Conservation (phyloP, 2,113 vertebrate genomes). For the Heterotilapia buettikoferi region DNA sequence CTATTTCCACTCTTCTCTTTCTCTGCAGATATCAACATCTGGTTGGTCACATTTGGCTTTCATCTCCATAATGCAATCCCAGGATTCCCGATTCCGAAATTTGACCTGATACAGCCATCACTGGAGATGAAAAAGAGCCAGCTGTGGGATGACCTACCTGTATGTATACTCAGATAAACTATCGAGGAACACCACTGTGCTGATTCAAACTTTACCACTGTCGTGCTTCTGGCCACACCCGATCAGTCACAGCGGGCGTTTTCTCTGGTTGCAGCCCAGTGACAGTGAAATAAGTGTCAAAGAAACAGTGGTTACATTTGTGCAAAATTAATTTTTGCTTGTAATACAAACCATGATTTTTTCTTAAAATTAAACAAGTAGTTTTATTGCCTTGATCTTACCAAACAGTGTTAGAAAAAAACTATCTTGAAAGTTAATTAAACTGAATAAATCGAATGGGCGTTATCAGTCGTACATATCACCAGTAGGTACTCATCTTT, state of each 20-base stretch:
- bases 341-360: not conserved
- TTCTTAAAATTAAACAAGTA: not conserved
- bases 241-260: not conserved
- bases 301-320: not conserved
- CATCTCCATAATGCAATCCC: slow-evolving; percentile 98
- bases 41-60: slow-evolving; percentile 98
- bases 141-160: slow-evolving; percentile 95
- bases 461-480: not conserved
- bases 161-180: slow-evolving; percentile 55
- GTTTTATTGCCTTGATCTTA: not conserved
- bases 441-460: not conserved
- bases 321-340: not conserved
- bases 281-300: not conserved
- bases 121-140: slow-evolving; percentile 96
- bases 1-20: not conserved
- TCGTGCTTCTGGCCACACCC: not conserved
- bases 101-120: slow-evolving; percentile 91
- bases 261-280: not conserved
- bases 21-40: slow-evolving; percentile 91
- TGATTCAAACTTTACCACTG: not conserved
- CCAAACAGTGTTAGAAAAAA: not conserved
- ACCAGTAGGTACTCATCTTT: not conserved
- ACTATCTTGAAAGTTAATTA: not conserved
- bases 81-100: slow-evolving; percentile 92
- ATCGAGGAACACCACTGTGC: not conserved